Percentiles rank a stretch among this genome's conserved stretches.
Evolutionary conservation across 2,113 vertebrate genomes (phyloP).

Genomic region (Charina bottae): DNA sequence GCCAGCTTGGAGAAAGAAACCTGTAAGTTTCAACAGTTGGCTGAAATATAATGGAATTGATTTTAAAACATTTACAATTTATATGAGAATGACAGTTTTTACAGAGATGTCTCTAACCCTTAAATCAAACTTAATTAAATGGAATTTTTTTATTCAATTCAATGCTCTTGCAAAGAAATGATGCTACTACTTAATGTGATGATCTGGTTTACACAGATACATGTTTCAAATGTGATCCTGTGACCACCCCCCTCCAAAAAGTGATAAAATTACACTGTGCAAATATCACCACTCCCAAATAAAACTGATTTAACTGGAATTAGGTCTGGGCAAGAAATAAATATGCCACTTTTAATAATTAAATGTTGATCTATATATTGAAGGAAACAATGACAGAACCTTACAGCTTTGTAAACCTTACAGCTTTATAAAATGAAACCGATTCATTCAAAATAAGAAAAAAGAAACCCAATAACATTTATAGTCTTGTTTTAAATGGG

Average conservation of each 20-base stretch:
- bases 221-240: neutral
- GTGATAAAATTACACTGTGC: neutral
- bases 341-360: too few species aligned
- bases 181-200: neutral
- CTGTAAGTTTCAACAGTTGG: neutral
- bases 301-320: too few species aligned
- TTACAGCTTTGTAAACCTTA: too few species aligned
- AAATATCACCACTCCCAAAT: neutral
- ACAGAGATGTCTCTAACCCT: neutral
- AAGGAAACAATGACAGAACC: too few species aligned
- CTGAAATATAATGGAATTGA: neutral
- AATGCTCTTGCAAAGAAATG: neutral
- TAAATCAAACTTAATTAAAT: conserved; percentile 1
- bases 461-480: too few species aligned
- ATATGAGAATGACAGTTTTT: neutral
- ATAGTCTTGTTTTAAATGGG: too few species aligned
- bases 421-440: too few species aligned
- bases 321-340: too few species aligned
- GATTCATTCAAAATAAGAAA: too few species aligned
- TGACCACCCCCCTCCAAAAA: neutral
- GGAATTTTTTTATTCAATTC: neutral
- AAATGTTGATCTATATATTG: too few species aligned
- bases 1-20: neutral
- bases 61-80: neutral
- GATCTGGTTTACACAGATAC: neutral